Percentiles rank a stretch among this genome's conserved stretches.
These are phyloP conservation scores for Pseudorhombus dupliciocellatus DNA, from an alignment of 2,113 vertebrate genomes.

Conservation along the genomic window DNA sequence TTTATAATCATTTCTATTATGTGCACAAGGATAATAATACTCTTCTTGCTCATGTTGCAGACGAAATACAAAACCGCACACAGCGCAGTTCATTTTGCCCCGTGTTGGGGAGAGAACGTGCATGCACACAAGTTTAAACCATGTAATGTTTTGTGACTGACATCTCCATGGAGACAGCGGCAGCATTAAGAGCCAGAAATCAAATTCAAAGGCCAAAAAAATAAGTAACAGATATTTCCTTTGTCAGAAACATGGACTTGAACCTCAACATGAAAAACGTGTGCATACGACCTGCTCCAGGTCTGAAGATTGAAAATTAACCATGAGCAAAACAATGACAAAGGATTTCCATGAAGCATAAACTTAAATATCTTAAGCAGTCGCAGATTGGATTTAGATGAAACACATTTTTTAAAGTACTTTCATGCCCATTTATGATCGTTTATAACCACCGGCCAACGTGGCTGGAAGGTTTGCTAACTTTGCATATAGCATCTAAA, in stretches of 20 bases:
- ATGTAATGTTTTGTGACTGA: neutral
- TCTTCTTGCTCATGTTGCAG: neutral
- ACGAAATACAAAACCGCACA: neutral
- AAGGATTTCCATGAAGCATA: no score
- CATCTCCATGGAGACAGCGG: neutral
- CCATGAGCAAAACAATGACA: no score
- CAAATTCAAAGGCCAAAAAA: slow-evolving; percentile 6
- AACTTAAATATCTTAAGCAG: no score
- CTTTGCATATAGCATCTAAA: no score
- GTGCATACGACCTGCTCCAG: neutral
- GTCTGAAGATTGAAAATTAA: neutral
- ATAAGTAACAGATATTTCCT: neutral
- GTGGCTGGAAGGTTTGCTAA: no score
- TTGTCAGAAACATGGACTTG: neutral
- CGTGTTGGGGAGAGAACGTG: no score
- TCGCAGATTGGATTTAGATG: no score
- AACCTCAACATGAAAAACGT: neutral
- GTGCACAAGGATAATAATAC: neutral
- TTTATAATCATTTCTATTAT: neutral
- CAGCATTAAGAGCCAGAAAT: neutral
- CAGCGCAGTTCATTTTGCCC: neutral
- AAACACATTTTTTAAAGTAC: no score
- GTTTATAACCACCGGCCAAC: no score
- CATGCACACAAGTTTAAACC: neutral
- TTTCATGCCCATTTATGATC: no score